Base-by-base conservation (phyloP, 2,113 vertebrate species). In the Setophaga petechia region DNA sequence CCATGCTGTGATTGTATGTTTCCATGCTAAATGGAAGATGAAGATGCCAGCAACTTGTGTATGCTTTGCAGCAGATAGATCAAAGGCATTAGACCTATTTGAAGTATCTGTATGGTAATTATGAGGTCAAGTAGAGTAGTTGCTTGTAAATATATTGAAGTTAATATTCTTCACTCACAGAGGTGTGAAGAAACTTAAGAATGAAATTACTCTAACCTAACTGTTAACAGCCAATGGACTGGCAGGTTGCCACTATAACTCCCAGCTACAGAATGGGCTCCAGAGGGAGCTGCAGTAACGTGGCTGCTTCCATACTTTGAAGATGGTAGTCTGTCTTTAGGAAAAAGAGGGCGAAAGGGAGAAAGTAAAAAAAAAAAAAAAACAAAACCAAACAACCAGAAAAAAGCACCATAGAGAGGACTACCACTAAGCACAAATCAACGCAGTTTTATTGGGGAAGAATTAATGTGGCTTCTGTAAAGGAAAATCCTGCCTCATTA, bases 161-260 rank as follows among this genome's bases (percentile, higher is more conserved):
- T 47, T 47, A 63, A 21, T 92, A 37, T 28, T 61, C 43, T 57
- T 67, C 23, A 52, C 41, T 39, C 1, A 0, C 1, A 0, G 0
- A n/a, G 9, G 11, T 61, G 30, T 59, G 74, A 73, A 73, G 39
- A 73, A 59, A 25, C 33, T 62, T 13, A 47, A 47, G 10, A 71
- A 44, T 82, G 65, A 91, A 87, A 71, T 84, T 31, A 63, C 58
- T 47, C 21, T 44, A 71, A 73, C 9, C 33, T 62, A 28, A 17
- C 37, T 77, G 39, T 44, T 77, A 66, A 28, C 20, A 69, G 10
- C 46, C 16, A 13, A 5, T 25, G 12, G 13, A 52, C 28, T 10
- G 5, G 28, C 77, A 74, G 28, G 6, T 37, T 89, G 61, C 39
- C 62, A 13, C 33, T 61, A 0, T 16, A 80, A 44, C 16, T 76